Base-by-base conservation (phyloP, 2,797 vertebrate species). In the Lagocephalus sceleratus region DNA sequence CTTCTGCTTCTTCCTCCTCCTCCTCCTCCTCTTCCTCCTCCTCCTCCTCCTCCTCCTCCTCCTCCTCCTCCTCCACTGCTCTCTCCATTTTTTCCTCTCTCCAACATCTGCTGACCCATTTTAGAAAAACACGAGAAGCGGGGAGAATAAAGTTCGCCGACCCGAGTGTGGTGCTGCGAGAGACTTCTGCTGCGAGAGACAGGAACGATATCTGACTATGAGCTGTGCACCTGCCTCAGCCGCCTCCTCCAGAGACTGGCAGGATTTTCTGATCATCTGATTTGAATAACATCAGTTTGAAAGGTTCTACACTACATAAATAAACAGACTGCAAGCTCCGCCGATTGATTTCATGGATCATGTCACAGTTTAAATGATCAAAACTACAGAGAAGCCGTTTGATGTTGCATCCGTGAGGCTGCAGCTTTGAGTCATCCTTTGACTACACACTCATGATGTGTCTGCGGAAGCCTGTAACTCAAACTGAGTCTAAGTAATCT, bases 51-150 rank as follows among this genome's bases (percentile, higher is more conserved):
- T 45, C 51, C 2, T 65, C 50, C 19, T 65, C 53, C 6, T 60
- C 60, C 12, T 68, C 66, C 32, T 49, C 53, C 15, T 48, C 47
- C 10, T 45, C 51, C 44, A 20, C 50, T 20, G 22, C 57, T 6
- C 46, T 70, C 25, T 20, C 44, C 41, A 44, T 52, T 43, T 46
- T 44, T 47, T 35, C 56, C 47, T 70, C 66, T 78, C 67, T 73
- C 66, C 68, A 84, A 88, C 89, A 91, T 90, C 87, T 89, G 88
- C 83, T 88, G 85, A 90, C 89, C 88, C 81, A 91, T 90, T 91
- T 90, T 82, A 84, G 58, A 72, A 79, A 85, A 84, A 88, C 71
- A 81, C 69, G 58, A 66, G 52, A 71, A 84, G 75, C 51, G 75
- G 63, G 7, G 40, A n/a, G 17, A 71, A 43, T 66, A 81, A 66